Evolutionary conservation across 1,140 invertebrate species (phyloP), one percentile per base, ranked within the genome.

Genomic region (Drosophila dunni): DNA sequence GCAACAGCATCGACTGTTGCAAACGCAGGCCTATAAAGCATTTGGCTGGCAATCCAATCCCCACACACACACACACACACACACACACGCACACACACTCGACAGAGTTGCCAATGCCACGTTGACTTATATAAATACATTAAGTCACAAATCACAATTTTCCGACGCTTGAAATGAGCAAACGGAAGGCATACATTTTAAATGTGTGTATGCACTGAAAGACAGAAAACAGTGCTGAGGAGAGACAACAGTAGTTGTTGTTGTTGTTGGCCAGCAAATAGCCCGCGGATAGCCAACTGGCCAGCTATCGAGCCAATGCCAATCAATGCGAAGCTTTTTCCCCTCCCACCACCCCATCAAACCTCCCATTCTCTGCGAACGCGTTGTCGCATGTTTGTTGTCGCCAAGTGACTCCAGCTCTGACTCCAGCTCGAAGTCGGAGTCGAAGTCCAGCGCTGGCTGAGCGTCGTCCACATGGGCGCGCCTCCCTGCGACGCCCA

Each of bases 81-180:
- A 29, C 0, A 29, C 24, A 29, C 24, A 29, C 6, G 6, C 24
- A 29, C 3, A 29, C 24, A 2, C 24, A 29, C 24, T 24, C 24
- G 1, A 3, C 24, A 34, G 36, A 46, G 50, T 44, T 61, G 62
- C 42, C 62, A 29, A 29, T 65, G 50, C 68, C 63, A 53, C 68
- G 61, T 77, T 79, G 68, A 86, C 82, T 89, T 89, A 81, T 89
- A 89, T 90, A 90, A 88, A 88, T 90, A 90, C 88, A 90, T 90
- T 90, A 90, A 90, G 88, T 90, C 88, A 90, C 88, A 90, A 90
- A 90, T 90, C 88, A 90, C 82, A 90, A 90, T 86, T 90, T 90
- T 77, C 78, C 84, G 71, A 89, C 79, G 85, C 84, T 84, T 89
- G 85, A 89, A 89, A 89, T 89, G 84, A 89, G 84, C 84, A 89